Percentiles rank a stretch among this genome's conserved stretches.
Evolutionary conservation across 2,888 invertebrate genomes (phyloP).

Genomic region (Rapana venosa): DNA sequence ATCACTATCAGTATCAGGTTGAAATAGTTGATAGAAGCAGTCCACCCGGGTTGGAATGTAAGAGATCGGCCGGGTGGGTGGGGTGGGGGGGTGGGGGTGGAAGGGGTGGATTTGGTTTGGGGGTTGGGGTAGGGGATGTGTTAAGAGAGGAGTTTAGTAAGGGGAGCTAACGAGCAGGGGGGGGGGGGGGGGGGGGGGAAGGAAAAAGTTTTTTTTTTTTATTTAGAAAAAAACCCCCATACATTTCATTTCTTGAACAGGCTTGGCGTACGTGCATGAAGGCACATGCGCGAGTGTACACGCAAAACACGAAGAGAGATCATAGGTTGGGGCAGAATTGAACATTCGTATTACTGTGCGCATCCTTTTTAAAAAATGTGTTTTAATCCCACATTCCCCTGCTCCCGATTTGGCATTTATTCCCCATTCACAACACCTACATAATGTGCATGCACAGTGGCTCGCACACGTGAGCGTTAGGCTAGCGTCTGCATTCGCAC

Average conservation of each 20-base stretch:
- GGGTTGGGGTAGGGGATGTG: background rate
- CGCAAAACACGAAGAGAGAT: no score
- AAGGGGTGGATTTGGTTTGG: background rate
- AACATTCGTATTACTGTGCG: no score
- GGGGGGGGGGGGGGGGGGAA: background rate
- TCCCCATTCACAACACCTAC: no score
- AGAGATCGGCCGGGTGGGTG: background rate
- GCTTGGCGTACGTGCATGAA: no score
- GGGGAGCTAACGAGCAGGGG: background rate
- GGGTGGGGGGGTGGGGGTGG: background rate
- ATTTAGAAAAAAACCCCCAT: background rate
- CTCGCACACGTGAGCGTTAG: no score
- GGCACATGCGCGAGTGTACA: no score
- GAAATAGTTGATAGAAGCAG: constrained; percentile 2
- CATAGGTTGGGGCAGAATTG: no score
- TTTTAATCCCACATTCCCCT: no score
- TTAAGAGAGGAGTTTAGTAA: background rate
- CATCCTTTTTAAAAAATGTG: no score
- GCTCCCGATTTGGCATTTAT: no score
- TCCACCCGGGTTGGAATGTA: constrained; percentile 15
- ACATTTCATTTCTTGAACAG: no score
- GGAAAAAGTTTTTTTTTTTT: background rate
- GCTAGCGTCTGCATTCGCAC: background rate
- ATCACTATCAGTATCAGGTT: constrained; percentile 28
- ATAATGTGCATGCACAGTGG: no score